phyloP scores from a whole-genome alignment of 30 jellyfish, hydroid and myxozoan genomes.

The Sanderia malayensis region DNA sequence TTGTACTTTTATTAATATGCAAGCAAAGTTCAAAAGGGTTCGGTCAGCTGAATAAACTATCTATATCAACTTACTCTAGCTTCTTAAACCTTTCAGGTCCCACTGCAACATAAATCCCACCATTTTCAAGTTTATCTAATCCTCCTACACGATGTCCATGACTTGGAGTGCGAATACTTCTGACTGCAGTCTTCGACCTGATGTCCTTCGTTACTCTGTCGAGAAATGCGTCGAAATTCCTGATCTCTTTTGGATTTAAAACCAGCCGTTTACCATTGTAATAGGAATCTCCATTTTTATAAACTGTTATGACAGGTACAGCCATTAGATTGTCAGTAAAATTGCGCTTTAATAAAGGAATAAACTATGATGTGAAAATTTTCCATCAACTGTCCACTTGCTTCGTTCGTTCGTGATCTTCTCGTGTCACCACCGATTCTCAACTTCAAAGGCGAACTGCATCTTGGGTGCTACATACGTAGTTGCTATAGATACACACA shows the following conservation, averaged over 20 bases:
- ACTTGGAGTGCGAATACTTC: conserved; percentile 85
- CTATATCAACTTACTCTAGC: conserved; percentile 55
- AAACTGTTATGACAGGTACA: conserved; percentile 71
- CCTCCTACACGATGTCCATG: conserved; percentile 76
- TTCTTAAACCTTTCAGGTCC: conserved; percentile 84
- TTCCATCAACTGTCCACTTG: conserved; percentile 45
- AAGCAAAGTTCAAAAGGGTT: neutral
- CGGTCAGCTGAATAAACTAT: neutral
- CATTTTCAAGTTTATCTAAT: conserved; percentile 73
- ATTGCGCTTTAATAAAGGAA: neutral
- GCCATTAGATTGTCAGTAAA: conserved; percentile 32
- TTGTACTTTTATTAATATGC: neutral
- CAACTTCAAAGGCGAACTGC: neutral
- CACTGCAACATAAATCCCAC: conserved; percentile 92
- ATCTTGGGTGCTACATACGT: neutral
- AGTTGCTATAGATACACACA: neutral
- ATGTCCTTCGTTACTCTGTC: conserved; percentile 87
- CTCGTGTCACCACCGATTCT: neutral
- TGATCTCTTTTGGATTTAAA: conserved; percentile 71
- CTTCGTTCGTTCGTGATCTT: conserved; percentile 15
- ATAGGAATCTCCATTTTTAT: conserved; percentile 78
- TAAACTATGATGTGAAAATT: neutral
- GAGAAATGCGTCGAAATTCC: conserved; percentile 78
- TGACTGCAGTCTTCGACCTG: conserved; percentile 73
- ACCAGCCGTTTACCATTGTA: conserved; percentile 78